These are phyloP conservation scores for Prenolepis imparis DNA, from an alignment of 2,888 invertebrate species.

Conservation along the genomic window DNA sequence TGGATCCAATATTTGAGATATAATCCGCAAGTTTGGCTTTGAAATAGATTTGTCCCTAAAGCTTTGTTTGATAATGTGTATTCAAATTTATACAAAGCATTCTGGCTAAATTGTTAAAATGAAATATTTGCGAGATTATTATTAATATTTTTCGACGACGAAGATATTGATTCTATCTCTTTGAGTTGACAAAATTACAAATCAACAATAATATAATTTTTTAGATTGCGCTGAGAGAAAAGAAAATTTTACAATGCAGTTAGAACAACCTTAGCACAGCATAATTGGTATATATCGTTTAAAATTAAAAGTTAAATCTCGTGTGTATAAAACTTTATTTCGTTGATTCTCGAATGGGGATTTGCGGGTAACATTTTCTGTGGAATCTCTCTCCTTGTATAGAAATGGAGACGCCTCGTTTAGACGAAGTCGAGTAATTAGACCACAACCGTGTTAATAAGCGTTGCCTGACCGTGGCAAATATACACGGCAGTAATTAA, in stretches of 20 bases:
- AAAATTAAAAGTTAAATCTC: not conserved
- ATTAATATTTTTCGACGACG: not conserved
- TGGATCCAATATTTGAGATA: not conserved
- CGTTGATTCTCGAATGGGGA: constrained; percentile 1
- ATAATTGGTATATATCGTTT: not conserved
- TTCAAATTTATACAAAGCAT: constrained; percentile 1
- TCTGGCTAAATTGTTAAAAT: not conserved
- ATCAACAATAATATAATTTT: not conserved
- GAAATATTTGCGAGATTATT: not conserved
- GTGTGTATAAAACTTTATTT: not conserved
- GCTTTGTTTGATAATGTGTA: not conserved
- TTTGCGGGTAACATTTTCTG: not conserved
- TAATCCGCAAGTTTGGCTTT: not conserved
- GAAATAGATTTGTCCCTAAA: constrained; percentile 2
- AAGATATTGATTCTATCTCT: not conserved
- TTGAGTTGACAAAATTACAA: not conserved
- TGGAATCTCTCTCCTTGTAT: not conserved
- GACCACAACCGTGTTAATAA: constrained; percentile 85
- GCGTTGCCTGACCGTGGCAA: constrained; percentile 82
- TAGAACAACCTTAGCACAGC: not conserved
- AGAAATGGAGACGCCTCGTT: constrained; percentile 45
- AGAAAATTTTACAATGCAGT: not conserved
- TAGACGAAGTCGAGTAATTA: constrained; percentile 80
- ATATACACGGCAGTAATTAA: constrained; percentile 80
- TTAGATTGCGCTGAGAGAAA: not conserved